Evolutionary conservation across 2,888 invertebrate genomes (phyloP), one percentile per base, ranked within the genome.

Genomic region (Leptinotarsa tumamoca): DNA sequence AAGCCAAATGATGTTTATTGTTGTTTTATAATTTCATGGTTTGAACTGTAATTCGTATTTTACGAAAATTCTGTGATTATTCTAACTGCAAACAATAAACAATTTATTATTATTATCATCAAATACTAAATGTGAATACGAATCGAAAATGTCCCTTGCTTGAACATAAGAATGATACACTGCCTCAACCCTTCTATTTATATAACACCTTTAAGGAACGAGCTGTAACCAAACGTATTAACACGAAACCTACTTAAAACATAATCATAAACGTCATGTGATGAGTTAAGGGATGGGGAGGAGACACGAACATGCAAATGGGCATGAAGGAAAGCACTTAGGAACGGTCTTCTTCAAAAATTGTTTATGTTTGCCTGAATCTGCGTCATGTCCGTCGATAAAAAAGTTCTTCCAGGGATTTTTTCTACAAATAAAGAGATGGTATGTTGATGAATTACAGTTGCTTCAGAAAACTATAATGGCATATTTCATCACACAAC

Each of bases 211-310:
- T n/a, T 15, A 68, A 68, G 23, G 27, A 23, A 68, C 23, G 52
- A 52, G 68, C 68, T 68, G 54, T 68, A n/a, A 68, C 27, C 18
- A n/a, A 73, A 77, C 69, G 71, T 77, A 77, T 77, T 74, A 71
- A 74, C 78, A 71, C 68, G 66, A 67, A 61, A 43, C 33, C 69
- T 71, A 71, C 75, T 74, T 70, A 56, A 74, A 75, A 78, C 77
- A 78, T 78, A 68, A 78, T 79, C 80, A 79, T 80, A 80, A 80
- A 80, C 61, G 80, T 80, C 80, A 78, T 73, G 74, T 69, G 78
- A 78, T 77, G 78, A 77, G 80, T 80, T 79, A 79, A 80, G 73
- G 75, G 77, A 75, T 80, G 67, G 77, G 75, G 70, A 73, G 76
- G 77, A 69, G 74, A 79, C 77, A 80, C 74, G 73, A 73, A 72